Conservation (phyloP, 1,140 invertebrate genomes). For the Antheraea mylitta region DNA sequence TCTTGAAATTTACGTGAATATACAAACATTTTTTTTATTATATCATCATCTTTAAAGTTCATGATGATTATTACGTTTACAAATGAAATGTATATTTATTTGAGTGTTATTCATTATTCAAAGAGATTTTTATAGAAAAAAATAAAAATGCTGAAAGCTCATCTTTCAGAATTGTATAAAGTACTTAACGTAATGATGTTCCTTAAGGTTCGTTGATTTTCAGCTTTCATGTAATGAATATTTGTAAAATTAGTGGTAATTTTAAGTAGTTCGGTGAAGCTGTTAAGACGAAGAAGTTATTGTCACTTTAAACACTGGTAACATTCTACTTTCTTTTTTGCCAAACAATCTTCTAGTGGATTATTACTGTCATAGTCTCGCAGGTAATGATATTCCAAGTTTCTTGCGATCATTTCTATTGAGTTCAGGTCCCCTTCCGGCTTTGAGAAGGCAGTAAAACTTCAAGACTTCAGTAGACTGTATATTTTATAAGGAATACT, state of each 20-base stretch:
- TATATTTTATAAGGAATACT: too few relatives aligned
- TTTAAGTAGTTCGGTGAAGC: too few relatives aligned
- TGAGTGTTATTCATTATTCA: neutral
- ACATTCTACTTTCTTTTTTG: too few relatives aligned
- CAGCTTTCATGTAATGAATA: neutral
- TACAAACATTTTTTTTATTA: neutral
- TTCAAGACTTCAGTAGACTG: too few relatives aligned
- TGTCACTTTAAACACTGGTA: too few relatives aligned
- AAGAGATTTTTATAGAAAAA: neutral
- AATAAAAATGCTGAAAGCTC: neutral
- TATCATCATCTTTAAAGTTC: neutral
- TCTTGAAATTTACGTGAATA: neutral
- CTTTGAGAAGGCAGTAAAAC: too few relatives aligned
- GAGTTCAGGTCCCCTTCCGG: too few relatives aligned
- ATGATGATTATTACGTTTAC: neutral
- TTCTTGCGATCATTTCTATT: too few relatives aligned
- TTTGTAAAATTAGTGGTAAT: neutral
- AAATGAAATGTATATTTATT: constrained; percentile 1
- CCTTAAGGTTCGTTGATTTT: neutral
- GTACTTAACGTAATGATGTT: neutral
- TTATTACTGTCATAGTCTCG: too few relatives aligned
- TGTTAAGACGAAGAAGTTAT: too few relatives aligned
- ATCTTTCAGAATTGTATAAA: neutral
- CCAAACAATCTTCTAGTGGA: too few relatives aligned
- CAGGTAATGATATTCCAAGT: too few relatives aligned